Conservation (phyloP, 2,113 vertebrate species). For the Microcebus tavaratra region DNA sequence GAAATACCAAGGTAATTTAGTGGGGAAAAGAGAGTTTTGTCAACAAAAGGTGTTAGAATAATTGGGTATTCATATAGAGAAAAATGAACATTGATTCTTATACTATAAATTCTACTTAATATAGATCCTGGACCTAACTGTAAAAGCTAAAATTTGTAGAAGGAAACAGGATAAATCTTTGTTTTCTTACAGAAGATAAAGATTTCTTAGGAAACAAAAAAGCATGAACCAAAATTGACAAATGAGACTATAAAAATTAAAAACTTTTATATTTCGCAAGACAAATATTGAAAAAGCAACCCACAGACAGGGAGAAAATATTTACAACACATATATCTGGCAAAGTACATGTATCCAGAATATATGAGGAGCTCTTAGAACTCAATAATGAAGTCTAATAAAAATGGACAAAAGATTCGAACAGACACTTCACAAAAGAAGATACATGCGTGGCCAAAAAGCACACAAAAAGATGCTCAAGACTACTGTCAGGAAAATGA, state of each 20-base stretch:
- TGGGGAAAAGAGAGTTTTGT: background rate
- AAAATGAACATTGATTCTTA: background rate
- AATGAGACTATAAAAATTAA: conserved; percentile 13
- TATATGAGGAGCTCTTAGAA: background rate
- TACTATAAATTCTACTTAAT: background rate
- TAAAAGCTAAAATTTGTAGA: background rate
- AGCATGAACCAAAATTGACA: background rate
- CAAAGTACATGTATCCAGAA: background rate
- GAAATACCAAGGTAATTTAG: background rate
- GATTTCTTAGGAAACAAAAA: background rate
- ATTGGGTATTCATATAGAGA: background rate
- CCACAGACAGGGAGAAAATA: background rate
- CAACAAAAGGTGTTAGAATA: background rate
- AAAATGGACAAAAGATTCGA: conserved; percentile 21
- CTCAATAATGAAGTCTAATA: background rate
- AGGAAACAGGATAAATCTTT: background rate
- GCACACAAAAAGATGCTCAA: background rate
- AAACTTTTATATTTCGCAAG: background rate
- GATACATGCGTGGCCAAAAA: background rate
- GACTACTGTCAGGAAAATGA: background rate
- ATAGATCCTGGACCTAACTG: background rate
- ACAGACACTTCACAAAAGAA: conserved; percentile 23
- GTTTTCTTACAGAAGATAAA: background rate
- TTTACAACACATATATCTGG: background rate
- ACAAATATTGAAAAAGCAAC: background rate